Base-by-base conservation (phyloP, 2,113 vertebrate genomes). In the Brachyhypopomus occidentalis region DNA sequence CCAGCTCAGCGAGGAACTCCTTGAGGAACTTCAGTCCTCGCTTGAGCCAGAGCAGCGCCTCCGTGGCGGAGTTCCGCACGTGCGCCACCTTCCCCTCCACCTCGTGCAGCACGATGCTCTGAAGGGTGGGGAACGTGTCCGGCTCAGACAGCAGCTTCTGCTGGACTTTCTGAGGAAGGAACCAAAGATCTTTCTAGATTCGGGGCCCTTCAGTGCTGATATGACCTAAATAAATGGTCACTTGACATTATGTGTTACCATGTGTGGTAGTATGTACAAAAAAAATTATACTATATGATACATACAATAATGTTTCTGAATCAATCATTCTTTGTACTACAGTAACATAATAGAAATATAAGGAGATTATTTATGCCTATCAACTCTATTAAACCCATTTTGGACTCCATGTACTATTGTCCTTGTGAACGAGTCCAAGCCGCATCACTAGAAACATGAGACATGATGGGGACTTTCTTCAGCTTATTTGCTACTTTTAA, bases 21-120 rank as follows among this genome's bases (percentile, higher is more conserved):
- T 96, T 97, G 88, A 99, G 94, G 93, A 99, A 99, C 88, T 96
- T 96, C 41, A 99, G 93, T 76, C 97, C 98, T 88, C 98, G 95
- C 88, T 95, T 94, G 58, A 99, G 95, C 98, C 98, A 99, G 81
- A 99, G 88, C 77, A 99, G 94, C 25, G 98, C 97, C 88, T 99
- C 97, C 0, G 98, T 99, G 38, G 98, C 97, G 0, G 98, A 99
- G 87, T 99, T 98, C 30, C 97, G 94, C 9, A 98, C 93, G 86
- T 93, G 95, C 2, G 96, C 92, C 1, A 96, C 94, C 0, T 94
- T 91, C 0, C 90, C 91, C 14, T 91, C 90, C 64, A 99, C 92
- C 88, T 99, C 98, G 0, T 98, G 94, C 38, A 97, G 91, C 80
- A 99, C 95, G 0, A 99, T 97, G 88, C 96, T 96, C 94, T 99